Percentiles rank a stretch among this genome's conserved stretches.
phyloP scores from a whole-genome alignment of 2,113 vertebrate species.

The Saimiri boliviensis region DNA sequence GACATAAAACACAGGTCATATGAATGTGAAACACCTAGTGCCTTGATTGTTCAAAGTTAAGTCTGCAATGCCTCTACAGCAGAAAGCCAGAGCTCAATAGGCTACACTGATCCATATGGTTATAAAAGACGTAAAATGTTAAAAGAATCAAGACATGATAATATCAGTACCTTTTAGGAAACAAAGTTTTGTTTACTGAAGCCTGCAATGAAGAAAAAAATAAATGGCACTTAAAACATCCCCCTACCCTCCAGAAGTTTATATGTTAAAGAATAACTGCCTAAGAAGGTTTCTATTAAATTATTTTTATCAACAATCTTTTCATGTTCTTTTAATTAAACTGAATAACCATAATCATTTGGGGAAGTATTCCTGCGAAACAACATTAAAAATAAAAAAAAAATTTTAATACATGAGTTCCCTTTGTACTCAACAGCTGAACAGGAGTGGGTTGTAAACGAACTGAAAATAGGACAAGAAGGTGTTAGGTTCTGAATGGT shows the following conservation, averaged over 20 bases:
- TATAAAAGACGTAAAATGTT: neutral
- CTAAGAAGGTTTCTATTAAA: neutral
- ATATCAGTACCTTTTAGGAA: neutral
- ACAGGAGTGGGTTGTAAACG: neutral
- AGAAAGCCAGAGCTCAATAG: neutral
- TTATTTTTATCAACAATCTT: neutral
- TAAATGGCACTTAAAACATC: neutral
- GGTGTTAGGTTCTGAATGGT: neutral
- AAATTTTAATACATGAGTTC: neutral
- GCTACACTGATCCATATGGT: neutral
- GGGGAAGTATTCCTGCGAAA: neutral
- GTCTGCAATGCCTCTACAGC: neutral
- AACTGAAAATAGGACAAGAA: neutral
- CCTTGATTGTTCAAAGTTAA: neutral
- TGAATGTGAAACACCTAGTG: neutral
- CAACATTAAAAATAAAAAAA: neutral
- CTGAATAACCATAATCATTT: neutral
- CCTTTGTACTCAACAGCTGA: neutral
- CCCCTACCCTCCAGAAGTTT: neutral
- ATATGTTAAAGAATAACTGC: neutral
- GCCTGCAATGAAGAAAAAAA: neutral
- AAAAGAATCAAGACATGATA: neutral
- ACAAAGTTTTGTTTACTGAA: neutral
- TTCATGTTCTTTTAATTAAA: constrained; percentile 46
- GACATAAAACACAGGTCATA: neutral